Evolutionary conservation across 1,140 invertebrate genomes (phyloP).

Genomic region (Anastrepha ludens): DNA sequence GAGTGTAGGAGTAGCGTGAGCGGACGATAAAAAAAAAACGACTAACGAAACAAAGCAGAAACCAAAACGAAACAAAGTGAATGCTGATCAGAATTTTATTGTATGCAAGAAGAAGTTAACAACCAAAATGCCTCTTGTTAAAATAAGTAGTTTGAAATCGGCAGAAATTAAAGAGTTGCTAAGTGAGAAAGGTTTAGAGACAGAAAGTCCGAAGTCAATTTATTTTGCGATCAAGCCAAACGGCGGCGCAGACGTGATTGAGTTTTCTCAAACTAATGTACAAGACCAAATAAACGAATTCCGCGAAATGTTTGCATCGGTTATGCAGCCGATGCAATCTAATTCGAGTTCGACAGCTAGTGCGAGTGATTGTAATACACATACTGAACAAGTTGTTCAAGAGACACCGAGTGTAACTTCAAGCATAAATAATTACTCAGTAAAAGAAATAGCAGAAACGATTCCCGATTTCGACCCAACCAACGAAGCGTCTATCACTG

Average conservation of each 20-base stretch:
- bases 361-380: too few species aligned
- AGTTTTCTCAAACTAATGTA: too few species aligned
- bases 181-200: neutral
- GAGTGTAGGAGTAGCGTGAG: too few species aligned
- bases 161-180: neutral
- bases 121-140: neutral
- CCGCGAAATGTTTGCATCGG: too few species aligned
- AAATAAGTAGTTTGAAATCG: neutral
- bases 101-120: neutral
- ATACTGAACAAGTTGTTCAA: neutral
- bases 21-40: too few species aligned
- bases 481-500: constrained; percentile 15
- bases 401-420: neutral
- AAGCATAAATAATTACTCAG: neutral
- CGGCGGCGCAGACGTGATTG: too few species aligned
- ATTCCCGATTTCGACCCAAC: constrained; percentile 41
- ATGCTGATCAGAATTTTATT: neutral
- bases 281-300: too few species aligned
- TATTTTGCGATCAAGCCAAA: neutral
- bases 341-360: too few species aligned
- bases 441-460: constrained; percentile 55
- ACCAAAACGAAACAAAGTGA: neutral
- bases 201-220: neutral
- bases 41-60: neutral
- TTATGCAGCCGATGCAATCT: too few species aligned